Conservation (phyloP, 2,113 vertebrate genomes). For the Rattus rattus region DNA sequence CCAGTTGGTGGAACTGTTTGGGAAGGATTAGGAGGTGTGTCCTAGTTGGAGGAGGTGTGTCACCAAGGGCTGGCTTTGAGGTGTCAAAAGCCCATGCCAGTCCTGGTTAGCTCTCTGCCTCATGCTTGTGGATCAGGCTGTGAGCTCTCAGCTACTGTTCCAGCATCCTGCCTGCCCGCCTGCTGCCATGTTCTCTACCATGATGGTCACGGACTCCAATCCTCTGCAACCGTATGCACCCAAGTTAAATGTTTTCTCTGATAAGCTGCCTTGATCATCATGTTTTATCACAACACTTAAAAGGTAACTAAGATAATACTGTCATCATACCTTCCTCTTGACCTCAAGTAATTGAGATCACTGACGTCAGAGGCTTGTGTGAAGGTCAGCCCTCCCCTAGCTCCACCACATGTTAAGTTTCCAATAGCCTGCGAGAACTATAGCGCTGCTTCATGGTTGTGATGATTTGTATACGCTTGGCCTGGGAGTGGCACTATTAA, state of each 20-base stretch:
- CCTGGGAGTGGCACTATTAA: too few relatives aligned
- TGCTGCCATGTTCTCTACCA: background rate
- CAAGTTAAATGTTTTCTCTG: background rate
- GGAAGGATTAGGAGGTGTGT: background rate
- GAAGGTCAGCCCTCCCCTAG: background rate
- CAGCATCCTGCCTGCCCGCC: background rate
- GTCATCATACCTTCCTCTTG: background rate
- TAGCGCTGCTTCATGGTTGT: fast-evolving
- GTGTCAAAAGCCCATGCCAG: too few relatives aligned
- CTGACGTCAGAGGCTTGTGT: background rate
- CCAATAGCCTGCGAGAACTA: too few relatives aligned
- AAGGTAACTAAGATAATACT: background rate
- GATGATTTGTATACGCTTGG: too few relatives aligned
- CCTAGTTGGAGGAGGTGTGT: background rate
- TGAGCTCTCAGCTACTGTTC: background rate
- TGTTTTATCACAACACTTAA: background rate
- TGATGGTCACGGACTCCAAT: background rate
- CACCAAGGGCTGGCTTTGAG: background rate
- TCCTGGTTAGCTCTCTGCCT: background rate
- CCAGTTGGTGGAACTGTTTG: background rate
- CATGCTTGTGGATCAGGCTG: background rate
- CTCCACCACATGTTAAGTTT: background rate
- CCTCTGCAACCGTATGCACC: background rate
- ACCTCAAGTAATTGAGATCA: background rate
- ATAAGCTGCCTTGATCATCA: background rate